Evolutionary conservation across 1,140 invertebrate species (phyloP), one percentile per base, ranked within the genome.

Genomic region (Drosophila pallidifrons): DNA sequence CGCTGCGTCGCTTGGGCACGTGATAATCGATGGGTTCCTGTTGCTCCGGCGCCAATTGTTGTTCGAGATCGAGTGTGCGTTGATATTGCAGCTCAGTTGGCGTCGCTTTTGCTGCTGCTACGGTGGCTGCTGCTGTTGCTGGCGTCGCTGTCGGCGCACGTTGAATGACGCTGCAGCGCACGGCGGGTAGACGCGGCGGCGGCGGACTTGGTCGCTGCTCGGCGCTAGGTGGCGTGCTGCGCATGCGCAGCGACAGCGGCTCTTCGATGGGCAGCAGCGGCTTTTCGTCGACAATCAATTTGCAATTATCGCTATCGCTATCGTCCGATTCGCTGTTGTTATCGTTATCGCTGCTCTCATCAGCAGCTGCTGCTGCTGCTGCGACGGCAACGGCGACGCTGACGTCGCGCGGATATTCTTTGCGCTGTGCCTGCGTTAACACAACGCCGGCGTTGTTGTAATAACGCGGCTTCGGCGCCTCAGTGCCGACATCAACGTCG

Each of bases 11-110:
- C 92, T 96, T 97, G 13, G 96, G 96, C 64, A 98, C 96, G 78
- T 96, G 96, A 92, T 98, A 98, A 87, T 98, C 96, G 58, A 98
- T 97, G 0, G 97, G 97, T 76, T 97, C 96, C 51, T 97, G 96
- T 93, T 97, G 95, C 92, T 95, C 95, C 0, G 95, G 94, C 6
- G 86, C 90, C 13, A 92, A 60, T 11, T 92, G 93, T 32, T 92
- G 93, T 28, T 92, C 89, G 5, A 86, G 16, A 38, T 78, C 76
- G 15, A 82, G 71, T 92, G 93, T 93, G 41, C 94, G 79, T 13
- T 94, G 79, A 5, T 93, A 92, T 41, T 93, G 71, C 43, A 93
- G 93, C 47, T 75, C 6, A 91, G 77, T 7, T 32, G 38, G 47
- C 15, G 15, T 15, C 5, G 46, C 15, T 65, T 52, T 10, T 13